Conservation (phyloP, 2,113 vertebrate species). For the Melanerpes aurifrons region DNA sequence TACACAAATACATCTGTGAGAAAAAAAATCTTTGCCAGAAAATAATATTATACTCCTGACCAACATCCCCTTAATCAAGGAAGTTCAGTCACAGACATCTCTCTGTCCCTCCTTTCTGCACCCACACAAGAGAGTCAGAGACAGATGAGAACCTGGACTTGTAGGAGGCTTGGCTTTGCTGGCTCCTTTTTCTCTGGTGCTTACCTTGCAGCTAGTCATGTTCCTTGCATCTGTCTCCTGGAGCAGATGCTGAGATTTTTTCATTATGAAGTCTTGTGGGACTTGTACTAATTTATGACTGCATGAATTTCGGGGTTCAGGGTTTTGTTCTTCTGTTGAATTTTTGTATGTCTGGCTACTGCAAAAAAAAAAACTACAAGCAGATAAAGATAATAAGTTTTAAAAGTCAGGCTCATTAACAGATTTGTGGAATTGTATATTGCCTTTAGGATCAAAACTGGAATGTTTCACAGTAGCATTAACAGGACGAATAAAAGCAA, state of each 20-base stretch:
- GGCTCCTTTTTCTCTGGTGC: not conserved
- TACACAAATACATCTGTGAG: not conserved
- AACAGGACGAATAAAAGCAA: conserved; percentile 19
- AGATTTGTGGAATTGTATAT: not conserved
- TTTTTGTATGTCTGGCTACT: not conserved
- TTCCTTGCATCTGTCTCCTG: not conserved
- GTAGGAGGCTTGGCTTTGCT: not conserved
- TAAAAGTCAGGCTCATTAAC: not conserved
- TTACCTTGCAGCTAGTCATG: not conserved
- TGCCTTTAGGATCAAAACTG: conserved; percentile 14
- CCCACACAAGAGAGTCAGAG: not conserved
- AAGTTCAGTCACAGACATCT: not conserved
- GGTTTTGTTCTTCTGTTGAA: not conserved
- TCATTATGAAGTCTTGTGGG: not conserved
- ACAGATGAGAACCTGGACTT: not conserved
- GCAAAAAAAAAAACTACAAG: not conserved
- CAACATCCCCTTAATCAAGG: conserved; percentile 14
- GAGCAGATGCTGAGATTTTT: not conserved
- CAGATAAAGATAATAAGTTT: not conserved
- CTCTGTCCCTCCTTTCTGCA: not conserved
- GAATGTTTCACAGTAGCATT: not conserved
- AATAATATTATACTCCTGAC: not conserved
- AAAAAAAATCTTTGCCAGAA: conserved; percentile 30
- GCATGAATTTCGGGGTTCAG: not conserved
- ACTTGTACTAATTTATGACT: not conserved